Conservation (phyloP, 2,888 invertebrate species). For the Lobophora halterata region DNA sequence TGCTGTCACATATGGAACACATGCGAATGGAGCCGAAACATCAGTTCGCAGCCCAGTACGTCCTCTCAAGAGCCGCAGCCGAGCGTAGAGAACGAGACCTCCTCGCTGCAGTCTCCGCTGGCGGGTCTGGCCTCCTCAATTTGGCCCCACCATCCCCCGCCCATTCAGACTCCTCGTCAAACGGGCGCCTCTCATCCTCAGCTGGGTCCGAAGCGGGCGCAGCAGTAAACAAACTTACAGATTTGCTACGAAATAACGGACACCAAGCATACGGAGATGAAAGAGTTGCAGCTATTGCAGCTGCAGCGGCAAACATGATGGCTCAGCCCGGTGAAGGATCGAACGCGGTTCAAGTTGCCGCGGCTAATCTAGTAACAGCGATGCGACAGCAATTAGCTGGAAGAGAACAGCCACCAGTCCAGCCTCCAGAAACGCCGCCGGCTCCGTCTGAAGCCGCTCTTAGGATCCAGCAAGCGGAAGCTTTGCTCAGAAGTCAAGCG, state of each 20-base stretch:
- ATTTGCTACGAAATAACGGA: constrained; percentile 85
- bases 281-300: constrained; percentile 86
- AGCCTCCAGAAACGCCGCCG: constrained; percentile 88
- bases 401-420: constrained; percentile 79
- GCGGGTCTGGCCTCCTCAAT: constrained; percentile 82
- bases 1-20: constrained; percentile 96
- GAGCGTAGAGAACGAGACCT: constrained; percentile 93
- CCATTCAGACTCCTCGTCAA: constrained; percentile 93
- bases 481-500: constrained; percentile 90
- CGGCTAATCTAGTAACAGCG: constrained; percentile 88
- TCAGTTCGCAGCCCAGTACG: constrained; percentile 97
- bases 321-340: constrained; percentile 82
- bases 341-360: constrained; percentile 86
- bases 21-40: constrained; percentile 98
- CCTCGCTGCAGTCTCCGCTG: constrained; percentile 84
- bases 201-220: constrained; percentile 87
- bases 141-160: constrained; percentile 92
- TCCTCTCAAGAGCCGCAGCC: constrained; percentile 93
- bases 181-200: constrained; percentile 89
- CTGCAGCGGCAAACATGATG: constrained; percentile 82
- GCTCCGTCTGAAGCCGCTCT: constrained; percentile 89
- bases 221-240: constrained; percentile 81
- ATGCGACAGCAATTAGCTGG: constrained; percentile 83
- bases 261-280: constrained; percentile 84
- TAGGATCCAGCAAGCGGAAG: constrained; percentile 89